Evolutionary conservation across 2,113 vertebrate species (phyloP).

Genomic region (Notothenia rossii): DNA sequence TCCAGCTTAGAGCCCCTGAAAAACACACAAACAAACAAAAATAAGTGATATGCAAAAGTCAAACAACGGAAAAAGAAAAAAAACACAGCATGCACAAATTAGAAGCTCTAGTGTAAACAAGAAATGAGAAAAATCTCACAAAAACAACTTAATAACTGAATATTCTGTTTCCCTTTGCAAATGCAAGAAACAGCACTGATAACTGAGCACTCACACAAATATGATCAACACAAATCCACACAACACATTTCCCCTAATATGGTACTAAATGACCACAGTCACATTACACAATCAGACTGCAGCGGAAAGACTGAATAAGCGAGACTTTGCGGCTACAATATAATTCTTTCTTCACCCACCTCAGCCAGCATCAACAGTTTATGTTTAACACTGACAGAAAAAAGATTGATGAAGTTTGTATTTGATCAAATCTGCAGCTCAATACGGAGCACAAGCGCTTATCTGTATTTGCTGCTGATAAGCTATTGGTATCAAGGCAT

Average conservation of each 20-base stretch:
- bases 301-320: constrained; percentile 24
- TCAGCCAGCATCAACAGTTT: constrained; percentile 50
- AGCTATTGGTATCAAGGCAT: not conserved
- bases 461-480: constrained; percentile 21
- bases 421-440: constrained; percentile 33
- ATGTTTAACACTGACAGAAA: constrained; percentile 32
- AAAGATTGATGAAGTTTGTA: constrained; percentile 43
- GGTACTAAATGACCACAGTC: constrained; percentile 20
- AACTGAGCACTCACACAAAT: not conserved
- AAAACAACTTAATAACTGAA: not conserved
- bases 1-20: constrained; percentile 87
- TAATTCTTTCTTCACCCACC: constrained; percentile 16
- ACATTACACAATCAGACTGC: constrained; percentile 18
- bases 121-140: not conserved
- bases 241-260: constrained; percentile 42
- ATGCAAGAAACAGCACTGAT: not conserved
- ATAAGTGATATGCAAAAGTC: not conserved
- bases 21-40: constrained; percentile 39
- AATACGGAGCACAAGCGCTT: not conserved
- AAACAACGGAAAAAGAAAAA: not conserved
- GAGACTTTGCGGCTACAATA: constrained; percentile 18
- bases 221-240: not conserved
- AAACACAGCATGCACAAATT: not conserved
- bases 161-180: not conserved
- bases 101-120: not conserved